Percentiles rank a stretch among this genome's conserved stretches.
phyloP scores from a whole-genome alignment of 2,797 vertebrate genomes.

The Taeniopygia guttata region DNA sequence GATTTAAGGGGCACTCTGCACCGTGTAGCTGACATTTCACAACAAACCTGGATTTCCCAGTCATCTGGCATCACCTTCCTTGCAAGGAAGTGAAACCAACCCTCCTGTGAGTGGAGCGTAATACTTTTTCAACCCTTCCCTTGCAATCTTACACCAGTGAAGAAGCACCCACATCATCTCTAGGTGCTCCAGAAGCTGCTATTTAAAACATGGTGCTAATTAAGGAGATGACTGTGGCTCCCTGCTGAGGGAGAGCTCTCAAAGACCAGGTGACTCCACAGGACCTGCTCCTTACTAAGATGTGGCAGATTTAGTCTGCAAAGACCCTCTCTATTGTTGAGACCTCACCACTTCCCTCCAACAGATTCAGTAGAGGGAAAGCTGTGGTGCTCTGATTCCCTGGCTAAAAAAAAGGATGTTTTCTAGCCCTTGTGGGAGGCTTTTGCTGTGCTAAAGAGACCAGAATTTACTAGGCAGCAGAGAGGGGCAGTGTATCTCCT shows the following conservation, averaged over 20 bases:
- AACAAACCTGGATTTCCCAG: neutral
- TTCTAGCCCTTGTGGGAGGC: neutral
- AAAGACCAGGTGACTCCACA: neutral
- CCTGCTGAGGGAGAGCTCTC: neutral
- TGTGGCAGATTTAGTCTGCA: neutral
- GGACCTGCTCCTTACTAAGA: neutral
- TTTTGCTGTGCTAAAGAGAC: neutral
- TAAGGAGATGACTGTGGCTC: neutral
- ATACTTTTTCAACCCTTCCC: neutral
- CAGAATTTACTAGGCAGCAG: neutral
- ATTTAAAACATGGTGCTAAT: neutral
- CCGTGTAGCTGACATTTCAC: neutral
- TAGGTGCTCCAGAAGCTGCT: neutral
- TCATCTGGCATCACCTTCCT: neutral
- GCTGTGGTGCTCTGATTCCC: neutral
- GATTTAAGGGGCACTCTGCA: neutral
- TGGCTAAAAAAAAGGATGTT: neutral
- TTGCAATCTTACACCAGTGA: neutral
- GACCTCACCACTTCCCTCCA: neutral
- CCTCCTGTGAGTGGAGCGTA: neutral
- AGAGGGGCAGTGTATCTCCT: constrained; percentile 14
- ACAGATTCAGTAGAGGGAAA: neutral
- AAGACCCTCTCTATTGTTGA: neutral
- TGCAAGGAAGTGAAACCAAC: neutral
- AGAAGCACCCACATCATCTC: neutral